Conservation (phyloP, 1,140 invertebrate species). For the Drosophila ogumai region DNA sequence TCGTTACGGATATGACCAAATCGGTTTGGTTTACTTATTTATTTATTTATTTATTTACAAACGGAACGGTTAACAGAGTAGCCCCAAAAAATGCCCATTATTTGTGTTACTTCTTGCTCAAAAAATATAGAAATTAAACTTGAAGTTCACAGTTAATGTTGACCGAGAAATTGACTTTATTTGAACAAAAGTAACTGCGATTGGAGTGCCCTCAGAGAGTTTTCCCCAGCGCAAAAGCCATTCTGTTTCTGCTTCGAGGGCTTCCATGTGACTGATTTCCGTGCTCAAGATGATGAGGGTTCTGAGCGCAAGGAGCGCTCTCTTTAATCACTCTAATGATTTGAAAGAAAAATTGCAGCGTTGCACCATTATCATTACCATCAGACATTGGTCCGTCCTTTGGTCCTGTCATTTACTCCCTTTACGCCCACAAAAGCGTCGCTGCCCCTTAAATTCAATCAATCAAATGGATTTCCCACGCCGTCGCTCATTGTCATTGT, state of each 20-base stretch:
- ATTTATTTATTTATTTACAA: slow-evolving; percentile 27
- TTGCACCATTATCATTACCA: slow-evolving; percentile 37
- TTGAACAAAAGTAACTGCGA: neutral
- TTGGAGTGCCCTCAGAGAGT: neutral
- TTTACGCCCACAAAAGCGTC: slow-evolving; percentile 15
- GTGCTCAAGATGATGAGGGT: slow-evolving; percentile 35
- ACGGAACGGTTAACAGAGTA: neutral
- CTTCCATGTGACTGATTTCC: slow-evolving; percentile 26
- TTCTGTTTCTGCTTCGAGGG: neutral
- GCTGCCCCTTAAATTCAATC: slow-evolving; percentile 71
- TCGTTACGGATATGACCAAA: slow-evolving; percentile 1
- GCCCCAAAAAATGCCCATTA: neutral
- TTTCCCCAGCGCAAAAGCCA: neutral
- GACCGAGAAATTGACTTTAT: slow-evolving; percentile 4
- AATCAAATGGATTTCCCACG: slow-evolving; percentile 66
- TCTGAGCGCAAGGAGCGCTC: slow-evolving; percentile 6
- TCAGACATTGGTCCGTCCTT: slow-evolving; percentile 6
- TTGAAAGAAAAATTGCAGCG: slow-evolving; percentile 35
- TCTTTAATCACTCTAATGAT: slow-evolving; percentile 56
- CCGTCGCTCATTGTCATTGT: slow-evolving; percentile 40
- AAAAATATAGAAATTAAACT: neutral
- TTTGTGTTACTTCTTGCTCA: neutral
- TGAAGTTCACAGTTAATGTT: neutral
- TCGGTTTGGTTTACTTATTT: neutral
- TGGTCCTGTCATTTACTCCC: slow-evolving; percentile 22